Evolutionary conservation across 2,113 vertebrate species (phyloP).

Genomic region (Gymnorhina tibicen): DNA sequence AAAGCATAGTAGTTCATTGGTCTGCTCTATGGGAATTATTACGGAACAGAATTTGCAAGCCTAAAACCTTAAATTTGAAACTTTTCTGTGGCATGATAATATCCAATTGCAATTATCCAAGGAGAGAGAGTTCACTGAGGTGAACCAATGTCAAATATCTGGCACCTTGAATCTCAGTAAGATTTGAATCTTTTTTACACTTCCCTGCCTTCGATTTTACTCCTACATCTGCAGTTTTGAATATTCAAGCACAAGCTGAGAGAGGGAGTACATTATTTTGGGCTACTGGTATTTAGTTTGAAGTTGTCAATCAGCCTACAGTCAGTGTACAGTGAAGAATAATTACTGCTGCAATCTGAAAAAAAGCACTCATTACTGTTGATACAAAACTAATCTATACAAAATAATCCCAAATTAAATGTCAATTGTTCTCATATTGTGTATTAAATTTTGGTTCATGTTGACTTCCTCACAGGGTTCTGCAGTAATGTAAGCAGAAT

Average conservation of each 20-base stretch:
- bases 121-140: neutral
- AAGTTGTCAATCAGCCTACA: slow-evolving; percentile 17
- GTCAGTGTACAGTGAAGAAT: neutral
- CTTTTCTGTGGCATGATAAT: neutral
- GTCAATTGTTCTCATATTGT: slow-evolving; percentile 33
- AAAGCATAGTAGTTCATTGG: neutral
- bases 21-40: neutral
- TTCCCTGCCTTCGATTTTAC: slow-evolving; percentile 48
- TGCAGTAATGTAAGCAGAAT: neutral
- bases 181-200: neutral
- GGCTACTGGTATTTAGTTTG: slow-evolving; percentile 35
- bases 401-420: slow-evolving; percentile 51
- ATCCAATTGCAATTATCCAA: neutral
- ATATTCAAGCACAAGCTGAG: slow-evolving; percentile 59
- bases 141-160: neutral
- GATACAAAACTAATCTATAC: slow-evolving; percentile 20
- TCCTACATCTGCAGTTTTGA: slow-evolving; percentile 62
- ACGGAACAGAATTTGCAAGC: neutral
- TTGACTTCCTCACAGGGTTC: neutral
- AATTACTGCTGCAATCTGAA: slow-evolving; percentile 11
- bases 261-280: slow-evolving; percentile 55
- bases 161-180: neutral
- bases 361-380: neutral
- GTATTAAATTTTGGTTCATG: slow-evolving; percentile 1
- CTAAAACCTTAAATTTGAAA: neutral